phyloP scores from a whole-genome alignment of 2,888 invertebrate genomes.

The Drosophila gaucha region DNA sequence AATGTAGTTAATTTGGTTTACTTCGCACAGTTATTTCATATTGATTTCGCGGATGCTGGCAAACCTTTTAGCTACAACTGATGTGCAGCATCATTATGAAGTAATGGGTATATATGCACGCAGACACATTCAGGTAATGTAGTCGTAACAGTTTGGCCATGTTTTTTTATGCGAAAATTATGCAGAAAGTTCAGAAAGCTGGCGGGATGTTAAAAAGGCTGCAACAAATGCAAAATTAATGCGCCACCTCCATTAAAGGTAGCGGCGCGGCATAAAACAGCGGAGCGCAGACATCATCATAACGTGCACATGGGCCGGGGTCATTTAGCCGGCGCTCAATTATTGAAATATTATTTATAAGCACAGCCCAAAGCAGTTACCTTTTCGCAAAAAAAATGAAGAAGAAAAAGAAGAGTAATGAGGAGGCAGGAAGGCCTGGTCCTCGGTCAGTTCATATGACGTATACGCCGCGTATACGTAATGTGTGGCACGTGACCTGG shows the following conservation, averaged over 20 bases:
- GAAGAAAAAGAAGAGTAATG: background rate
- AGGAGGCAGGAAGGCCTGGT: conserved; percentile 1
- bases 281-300: conserved; percentile 30
- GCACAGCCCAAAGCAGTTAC: conserved; percentile 29
- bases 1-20: background rate
- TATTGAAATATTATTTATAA: conserved; percentile 80
- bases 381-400: conserved; percentile 5
- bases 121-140: conserved; percentile 53
- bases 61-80: background rate
- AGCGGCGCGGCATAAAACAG: conserved; percentile 15
- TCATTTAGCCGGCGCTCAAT: conserved; percentile 65
- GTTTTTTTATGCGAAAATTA: conserved; percentile 72
- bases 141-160: conserved; percentile 61
- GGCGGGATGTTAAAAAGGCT: conserved; percentile 43
- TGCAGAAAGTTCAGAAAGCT: conserved; percentile 66
- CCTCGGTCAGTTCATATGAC: conserved; percentile 43
- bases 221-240: conserved; percentile 78
- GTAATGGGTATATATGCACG: conserved; percentile 2
- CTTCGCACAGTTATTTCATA: background rate
- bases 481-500: conserved; percentile 56
- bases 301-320: conserved; percentile 20
- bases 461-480: conserved; percentile 60
- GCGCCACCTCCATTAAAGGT: conserved; percentile 37
- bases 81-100: background rate
- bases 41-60: conserved; percentile 7